phyloP scores from a whole-genome alignment of 2,113 vertebrate species.

The Paradisaea rubra region DNA sequence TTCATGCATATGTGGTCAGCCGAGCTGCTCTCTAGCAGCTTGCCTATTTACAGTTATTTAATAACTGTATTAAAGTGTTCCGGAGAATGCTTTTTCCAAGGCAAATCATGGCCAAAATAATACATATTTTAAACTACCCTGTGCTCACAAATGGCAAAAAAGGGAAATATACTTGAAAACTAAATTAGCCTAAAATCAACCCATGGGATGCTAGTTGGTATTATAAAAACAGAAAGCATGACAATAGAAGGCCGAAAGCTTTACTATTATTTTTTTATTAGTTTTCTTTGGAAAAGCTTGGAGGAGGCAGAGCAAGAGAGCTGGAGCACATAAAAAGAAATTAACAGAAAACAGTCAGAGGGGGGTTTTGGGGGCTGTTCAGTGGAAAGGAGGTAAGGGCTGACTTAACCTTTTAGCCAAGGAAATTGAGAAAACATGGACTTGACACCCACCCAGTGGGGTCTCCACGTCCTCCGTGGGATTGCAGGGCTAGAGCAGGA shows the following conservation, averaged over 20 bases:
- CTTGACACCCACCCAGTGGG: rapidly evolving
- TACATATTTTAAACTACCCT: neutral
- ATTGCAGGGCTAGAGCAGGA: rapidly evolving
- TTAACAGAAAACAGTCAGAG: neutral
- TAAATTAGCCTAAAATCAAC: neutral
- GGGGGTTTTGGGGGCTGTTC: rapidly evolving
- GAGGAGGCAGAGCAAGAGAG: neutral
- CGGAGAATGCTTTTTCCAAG: neutral
- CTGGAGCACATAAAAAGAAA: neutral
- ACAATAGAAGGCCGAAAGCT: neutral
- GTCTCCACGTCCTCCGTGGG: rapidly evolving
- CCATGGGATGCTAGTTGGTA: neutral
- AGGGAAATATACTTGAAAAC: neutral
- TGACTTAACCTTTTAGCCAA: neutral
- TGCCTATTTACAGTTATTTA: neutral
- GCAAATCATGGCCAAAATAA: neutral
- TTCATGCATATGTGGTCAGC: neutral
- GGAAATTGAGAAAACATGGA: neutral
- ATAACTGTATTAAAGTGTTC: neutral
- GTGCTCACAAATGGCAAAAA: neutral
- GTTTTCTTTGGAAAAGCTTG: neutral
- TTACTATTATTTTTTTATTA: neutral
- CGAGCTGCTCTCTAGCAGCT: neutral
- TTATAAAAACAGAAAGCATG: neutral
- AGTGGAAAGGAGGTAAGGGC: neutral